Conservation (phyloP, 1,140 invertebrate genomes). For the Steinernema khuongi region DNA sequence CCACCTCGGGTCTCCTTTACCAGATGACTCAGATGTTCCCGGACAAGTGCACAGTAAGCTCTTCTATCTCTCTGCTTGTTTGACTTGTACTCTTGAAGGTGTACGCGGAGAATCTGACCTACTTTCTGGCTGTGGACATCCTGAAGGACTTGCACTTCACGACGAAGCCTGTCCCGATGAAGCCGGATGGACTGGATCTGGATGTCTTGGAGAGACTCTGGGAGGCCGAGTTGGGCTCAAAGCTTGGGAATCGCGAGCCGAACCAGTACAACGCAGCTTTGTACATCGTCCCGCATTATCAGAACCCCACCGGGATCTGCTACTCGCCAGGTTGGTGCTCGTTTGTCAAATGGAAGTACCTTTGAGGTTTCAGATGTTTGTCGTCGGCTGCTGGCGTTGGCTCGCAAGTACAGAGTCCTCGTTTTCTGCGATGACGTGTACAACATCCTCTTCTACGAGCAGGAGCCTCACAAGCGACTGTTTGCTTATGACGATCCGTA, state of each 20-base stretch:
- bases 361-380: constrained; percentile 60
- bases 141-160: constrained; percentile 65
- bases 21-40: constrained; percentile 65
- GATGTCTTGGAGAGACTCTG: constrained; percentile 61
- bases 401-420: constrained; percentile 64
- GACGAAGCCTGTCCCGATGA: constrained; percentile 66
- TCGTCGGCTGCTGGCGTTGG: constrained; percentile 62
- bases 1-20: constrained; percentile 66
- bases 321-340: constrained; percentile 54
- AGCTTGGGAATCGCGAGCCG: constrained; percentile 35
- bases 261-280: constrained; percentile 65
- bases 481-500: constrained; percentile 46
- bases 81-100: constrained; percentile 52
- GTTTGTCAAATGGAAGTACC: constrained; percentile 40
- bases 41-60: constrained; percentile 60
- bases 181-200: constrained; percentile 64
- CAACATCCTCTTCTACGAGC: constrained; percentile 65
- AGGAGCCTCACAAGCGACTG: constrained; percentile 18
- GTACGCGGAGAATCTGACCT: constrained; percentile 69
- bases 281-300: constrained; percentile 67
- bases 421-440: constrained; percentile 69
- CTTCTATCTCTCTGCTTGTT: not conserved
- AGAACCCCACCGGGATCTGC: constrained; percentile 67
- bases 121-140: constrained; percentile 66
- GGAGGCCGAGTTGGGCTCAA: constrained; percentile 16